A percentile compares a stretch with the other conserved stretches of the same genome.
Conservation (phyloP, 2,113 vertebrate genomes). For the Lamprotornis superbus region DNA sequence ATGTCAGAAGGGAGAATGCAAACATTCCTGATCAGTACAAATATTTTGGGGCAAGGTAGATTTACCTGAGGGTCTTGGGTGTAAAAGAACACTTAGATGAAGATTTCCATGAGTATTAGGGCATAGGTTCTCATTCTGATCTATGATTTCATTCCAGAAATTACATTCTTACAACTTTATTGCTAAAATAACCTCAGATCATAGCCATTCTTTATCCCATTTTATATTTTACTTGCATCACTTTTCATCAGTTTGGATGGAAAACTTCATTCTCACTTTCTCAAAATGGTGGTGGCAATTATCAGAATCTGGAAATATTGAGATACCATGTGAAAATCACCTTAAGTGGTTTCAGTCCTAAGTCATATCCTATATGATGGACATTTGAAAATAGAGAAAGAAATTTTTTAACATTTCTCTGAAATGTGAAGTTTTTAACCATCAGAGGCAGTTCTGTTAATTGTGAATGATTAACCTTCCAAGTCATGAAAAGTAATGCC, state of each 20-base stretch:
- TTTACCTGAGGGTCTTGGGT: background rate
- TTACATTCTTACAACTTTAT: background rate
- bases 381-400: background rate
- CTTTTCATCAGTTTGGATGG: background rate
- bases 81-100: background rate
- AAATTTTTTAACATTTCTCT: background rate
- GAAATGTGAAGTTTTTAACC: background rate
- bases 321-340: background rate
- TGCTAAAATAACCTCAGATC: background rate
- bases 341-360: background rate
- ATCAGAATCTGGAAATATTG: background rate
- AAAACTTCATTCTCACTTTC: background rate
- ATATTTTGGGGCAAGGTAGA: background rate
- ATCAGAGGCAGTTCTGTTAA: background rate
- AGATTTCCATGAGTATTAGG: background rate
- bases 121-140: background rate
- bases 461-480: background rate
- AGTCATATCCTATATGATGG: background rate
- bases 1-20: fast-evolving
- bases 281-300: background rate
- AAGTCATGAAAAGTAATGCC: background rate
- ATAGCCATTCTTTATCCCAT: background rate
- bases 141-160: background rate
- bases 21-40: background rate
- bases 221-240: background rate